Evolutionary conservation across 2,888 invertebrate genomes (phyloP).

Genomic region (Phania funesta): DNA sequence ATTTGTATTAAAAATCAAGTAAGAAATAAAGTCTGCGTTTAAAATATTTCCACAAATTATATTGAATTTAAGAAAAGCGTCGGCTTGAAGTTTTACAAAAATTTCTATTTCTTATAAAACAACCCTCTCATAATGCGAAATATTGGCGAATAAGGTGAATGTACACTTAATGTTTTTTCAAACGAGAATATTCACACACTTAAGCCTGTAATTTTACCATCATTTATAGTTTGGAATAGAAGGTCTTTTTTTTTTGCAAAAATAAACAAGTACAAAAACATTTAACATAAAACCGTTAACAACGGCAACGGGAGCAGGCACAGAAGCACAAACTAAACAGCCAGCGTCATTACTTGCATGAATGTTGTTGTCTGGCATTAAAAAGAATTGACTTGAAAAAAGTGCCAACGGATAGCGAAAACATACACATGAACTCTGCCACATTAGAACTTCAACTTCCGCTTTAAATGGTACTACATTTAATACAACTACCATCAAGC

Average conservation of each 20-base stretch:
- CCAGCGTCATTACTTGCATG: constrained; percentile 66
- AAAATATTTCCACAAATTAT: too few relatives aligned
- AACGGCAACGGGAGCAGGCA: too few relatives aligned
- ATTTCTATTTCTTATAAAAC: not conserved
- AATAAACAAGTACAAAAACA: too few relatives aligned
- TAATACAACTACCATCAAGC: not conserved
- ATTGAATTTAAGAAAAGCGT: too few relatives aligned
- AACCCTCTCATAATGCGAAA: not conserved
- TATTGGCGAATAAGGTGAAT: constrained; percentile 12
- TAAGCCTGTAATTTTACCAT: constrained; percentile 13
- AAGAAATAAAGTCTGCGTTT: too few relatives aligned
- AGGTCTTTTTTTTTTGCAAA: too few relatives aligned
- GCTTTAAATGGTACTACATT: not conserved
- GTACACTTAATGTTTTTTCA: constrained; percentile 9
- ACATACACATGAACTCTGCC: not conserved
- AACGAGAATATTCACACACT: constrained; percentile 3
- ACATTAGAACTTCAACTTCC: constrained; percentile 3
- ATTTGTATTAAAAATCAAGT: too few relatives aligned
- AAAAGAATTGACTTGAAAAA: constrained; percentile 48
- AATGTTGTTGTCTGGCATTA: constrained; percentile 63
- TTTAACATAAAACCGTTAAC: too few relatives aligned
- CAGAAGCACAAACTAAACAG: constrained; percentile 45
- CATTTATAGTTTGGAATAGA: constrained; percentile 16
- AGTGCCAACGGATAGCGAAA: not conserved
- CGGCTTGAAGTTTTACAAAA: not conserved